Conservation (phyloP, 2,797 vertebrate species). For the Danio aesculapii region DNA sequence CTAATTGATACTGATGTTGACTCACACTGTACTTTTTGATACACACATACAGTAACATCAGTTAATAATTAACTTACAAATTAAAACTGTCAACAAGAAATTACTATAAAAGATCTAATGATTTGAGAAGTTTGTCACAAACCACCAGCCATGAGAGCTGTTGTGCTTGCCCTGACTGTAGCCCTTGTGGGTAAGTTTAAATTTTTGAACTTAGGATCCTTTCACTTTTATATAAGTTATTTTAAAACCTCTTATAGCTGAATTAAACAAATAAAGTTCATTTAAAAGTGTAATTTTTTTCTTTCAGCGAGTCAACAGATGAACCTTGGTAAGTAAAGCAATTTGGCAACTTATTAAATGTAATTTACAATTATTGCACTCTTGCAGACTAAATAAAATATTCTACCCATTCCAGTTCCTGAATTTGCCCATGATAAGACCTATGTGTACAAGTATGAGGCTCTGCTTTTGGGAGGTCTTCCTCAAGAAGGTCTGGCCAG, state of each 20-base stretch:
- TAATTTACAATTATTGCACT: neutral
- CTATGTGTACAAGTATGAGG: constrained; percentile 81
- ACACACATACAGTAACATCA: neutral
- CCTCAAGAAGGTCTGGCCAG: constrained; percentile 80
- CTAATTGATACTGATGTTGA: neutral
- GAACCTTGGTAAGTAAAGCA: constrained; percentile 70
- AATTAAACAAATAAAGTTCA: constrained; percentile 18
- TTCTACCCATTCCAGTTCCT: constrained; percentile 66
- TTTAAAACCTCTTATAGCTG: neutral
- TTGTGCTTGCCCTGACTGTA: too few species aligned
- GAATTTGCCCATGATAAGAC: constrained; percentile 74
- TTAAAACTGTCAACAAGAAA: constrained; percentile 31
- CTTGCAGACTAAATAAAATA: constrained; percentile 16
- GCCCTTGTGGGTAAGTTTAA: constrained; percentile 69
- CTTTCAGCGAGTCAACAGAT: constrained; percentile 69
- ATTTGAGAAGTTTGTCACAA: constrained; percentile 19
- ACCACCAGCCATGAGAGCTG: constrained; percentile 61
- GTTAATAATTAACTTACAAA: too few species aligned
- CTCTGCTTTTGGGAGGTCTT: constrained; percentile 73
- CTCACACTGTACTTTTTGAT: neutral
- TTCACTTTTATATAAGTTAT: neutral
- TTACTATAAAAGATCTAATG: constrained; percentile 36
- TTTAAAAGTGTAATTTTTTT: neutral
- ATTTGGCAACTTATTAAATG: neutral
- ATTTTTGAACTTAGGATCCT: neutral